A percentile compares a stretch with the other conserved stretches of the same genome.
Evolutionary conservation across 1,140 invertebrate genomes (phyloP).

Genomic region (Chymomyza costata): DNA sequence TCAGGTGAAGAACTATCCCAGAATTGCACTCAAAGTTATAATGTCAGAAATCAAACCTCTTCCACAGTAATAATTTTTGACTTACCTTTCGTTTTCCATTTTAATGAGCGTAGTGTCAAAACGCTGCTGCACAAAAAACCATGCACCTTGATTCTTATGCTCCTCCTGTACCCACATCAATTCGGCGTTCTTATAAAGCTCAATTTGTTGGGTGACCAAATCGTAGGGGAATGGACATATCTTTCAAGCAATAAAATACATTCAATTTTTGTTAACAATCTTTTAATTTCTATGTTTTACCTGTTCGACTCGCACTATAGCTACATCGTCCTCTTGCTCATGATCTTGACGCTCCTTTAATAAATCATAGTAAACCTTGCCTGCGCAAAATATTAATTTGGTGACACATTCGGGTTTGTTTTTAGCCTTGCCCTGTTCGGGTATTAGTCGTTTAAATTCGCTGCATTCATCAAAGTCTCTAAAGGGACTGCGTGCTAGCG

Average conservation of each 20-base stretch:
- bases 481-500: slow-evolving; percentile 95
- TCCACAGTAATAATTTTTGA: slow-evolving; percentile 1
- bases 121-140: slow-evolving; percentile 95
- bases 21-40: background rate
- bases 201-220: slow-evolving; percentile 90
- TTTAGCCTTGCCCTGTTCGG: slow-evolving; percentile 84
- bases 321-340: slow-evolving; percentile 87
- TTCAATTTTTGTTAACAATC: background rate
- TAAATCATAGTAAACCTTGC: slow-evolving; percentile 98
- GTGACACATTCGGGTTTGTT: slow-evolving; percentile 85
- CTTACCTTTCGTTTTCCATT: slow-evolving; percentile 40
- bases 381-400: slow-evolving; percentile 93
- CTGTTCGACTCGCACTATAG: slow-evolving; percentile 93
- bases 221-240: slow-evolving; percentile 99
- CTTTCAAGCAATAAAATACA: slow-evolving; percentile 75
- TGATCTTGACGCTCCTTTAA: slow-evolving; percentile 88
- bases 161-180: slow-evolving; percentile 97
- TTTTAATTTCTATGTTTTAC: slow-evolving; percentile 77
- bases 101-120: slow-evolving; percentile 84
- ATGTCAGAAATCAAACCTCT: background rate
- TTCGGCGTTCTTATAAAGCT: slow-evolving; percentile 93
- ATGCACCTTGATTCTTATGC: slow-evolving; percentile 98
- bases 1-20: no score
- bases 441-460: slow-evolving; percentile 86
- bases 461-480: slow-evolving; percentile 93